phyloP scores from a whole-genome alignment of 2,113 vertebrate genomes.

The Epinephelus lanceolatus region DNA sequence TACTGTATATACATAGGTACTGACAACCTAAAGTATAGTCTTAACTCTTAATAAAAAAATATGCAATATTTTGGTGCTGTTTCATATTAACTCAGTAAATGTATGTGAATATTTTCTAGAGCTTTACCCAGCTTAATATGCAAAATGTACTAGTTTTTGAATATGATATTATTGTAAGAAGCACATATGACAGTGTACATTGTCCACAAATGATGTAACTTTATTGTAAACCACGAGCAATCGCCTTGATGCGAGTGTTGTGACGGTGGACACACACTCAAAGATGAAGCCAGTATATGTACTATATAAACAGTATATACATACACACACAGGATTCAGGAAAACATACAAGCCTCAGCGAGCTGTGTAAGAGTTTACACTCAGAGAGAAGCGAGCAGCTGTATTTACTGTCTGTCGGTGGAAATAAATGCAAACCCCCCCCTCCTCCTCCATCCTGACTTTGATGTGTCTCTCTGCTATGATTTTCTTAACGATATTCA shows the following conservation, averaged over 20 bases:
- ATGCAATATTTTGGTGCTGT: constrained; percentile 81
- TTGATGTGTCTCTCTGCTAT: constrained; percentile 57
- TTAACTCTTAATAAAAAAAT: constrained; percentile 51
- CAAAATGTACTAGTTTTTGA: constrained; percentile 75
- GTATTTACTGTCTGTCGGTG: constrained; percentile 76
- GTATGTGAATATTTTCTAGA: constrained; percentile 78
- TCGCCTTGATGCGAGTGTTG: constrained; percentile 22
- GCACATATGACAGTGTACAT: constrained; percentile 64
- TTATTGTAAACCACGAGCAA: constrained; percentile 57
- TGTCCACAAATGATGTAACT: constrained; percentile 61
- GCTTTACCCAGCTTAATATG: constrained; percentile 69
- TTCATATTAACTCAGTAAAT: constrained; percentile 71
- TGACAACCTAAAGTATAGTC: constrained; percentile 64
- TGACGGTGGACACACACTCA: constrained; percentile 31
- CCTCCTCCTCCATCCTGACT: constrained; percentile 14
- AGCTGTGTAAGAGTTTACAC: constrained; percentile 50
- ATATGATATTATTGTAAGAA: constrained; percentile 62
- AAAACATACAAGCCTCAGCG: constrained; percentile 59
- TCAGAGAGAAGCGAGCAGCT: constrained; percentile 69
- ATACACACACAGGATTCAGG: constrained; percentile 52
- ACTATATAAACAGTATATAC: constrained; percentile 13
- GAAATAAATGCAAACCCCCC: constrained; percentile 78
- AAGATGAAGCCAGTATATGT: constrained; percentile 56
- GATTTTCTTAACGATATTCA: constrained; percentile 49
- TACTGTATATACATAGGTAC: constrained; percentile 66